Percentiles rank a stretch among this genome's conserved stretches.
Conservation (phyloP, 1,140 invertebrate genomes). For the Bradynema listronoti region DNA sequence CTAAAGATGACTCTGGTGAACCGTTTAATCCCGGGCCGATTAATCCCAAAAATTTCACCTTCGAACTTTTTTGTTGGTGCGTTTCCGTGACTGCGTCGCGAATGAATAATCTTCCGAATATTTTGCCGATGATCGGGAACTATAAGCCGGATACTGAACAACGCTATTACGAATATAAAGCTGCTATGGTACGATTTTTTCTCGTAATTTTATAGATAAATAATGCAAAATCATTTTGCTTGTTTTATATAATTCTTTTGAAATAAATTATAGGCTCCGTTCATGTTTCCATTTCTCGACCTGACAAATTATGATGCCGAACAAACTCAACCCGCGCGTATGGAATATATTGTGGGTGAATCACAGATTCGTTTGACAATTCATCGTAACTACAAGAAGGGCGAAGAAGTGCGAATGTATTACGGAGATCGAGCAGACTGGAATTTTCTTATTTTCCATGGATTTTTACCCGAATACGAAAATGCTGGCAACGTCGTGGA, state of each 20-base stretch:
- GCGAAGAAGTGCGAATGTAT: slow-evolving; percentile 24
- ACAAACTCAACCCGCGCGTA: slow-evolving; percentile 9
- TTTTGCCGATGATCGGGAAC: background rate
- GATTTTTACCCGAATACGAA: too few relatives aligned
- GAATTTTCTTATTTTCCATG: background rate
- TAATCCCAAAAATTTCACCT: slow-evolving; percentile 39
- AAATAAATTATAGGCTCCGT: slow-evolving; percentile 20
- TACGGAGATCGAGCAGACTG: slow-evolving; percentile 3
- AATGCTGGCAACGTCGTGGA: too few relatives aligned
- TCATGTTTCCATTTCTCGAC: slow-evolving; percentile 37
- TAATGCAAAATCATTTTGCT: background rate
- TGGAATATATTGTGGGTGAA: slow-evolving; percentile 18
- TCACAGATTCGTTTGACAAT: slow-evolving; percentile 23
- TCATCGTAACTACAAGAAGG: slow-evolving; percentile 1
- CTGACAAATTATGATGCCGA: slow-evolving; percentile 32
- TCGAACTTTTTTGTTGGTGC: slow-evolving; percentile 42
- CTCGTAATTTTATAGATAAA: background rate
- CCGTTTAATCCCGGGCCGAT: slow-evolving; percentile 30
- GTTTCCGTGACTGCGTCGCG: slow-evolving; percentile 38
- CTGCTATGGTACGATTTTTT: background rate
- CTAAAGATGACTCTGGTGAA: background rate
- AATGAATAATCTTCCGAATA: slow-evolving; percentile 26
- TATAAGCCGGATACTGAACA: slow-evolving; percentile 5
- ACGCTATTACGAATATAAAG: background rate
- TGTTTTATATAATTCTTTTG: background rate